Base-by-base conservation (phyloP, 2,888 invertebrate genomes). In the Erebia ligea region DNA sequence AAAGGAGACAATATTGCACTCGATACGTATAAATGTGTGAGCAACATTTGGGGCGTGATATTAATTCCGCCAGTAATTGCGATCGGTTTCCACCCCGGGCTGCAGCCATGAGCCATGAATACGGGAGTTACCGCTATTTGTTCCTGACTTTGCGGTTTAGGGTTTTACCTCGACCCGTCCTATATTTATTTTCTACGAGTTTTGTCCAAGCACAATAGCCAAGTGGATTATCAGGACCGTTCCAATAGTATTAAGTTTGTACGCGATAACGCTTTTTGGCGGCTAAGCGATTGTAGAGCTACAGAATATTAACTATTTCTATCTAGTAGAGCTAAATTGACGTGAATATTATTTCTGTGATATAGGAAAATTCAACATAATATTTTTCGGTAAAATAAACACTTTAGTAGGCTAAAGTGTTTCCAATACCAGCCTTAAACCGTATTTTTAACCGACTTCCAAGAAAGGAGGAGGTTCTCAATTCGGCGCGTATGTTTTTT, bases 1-100 rank as follows among this genome's bases (percentile, higher is more conserved):
- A 93, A 92, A 91, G 91, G 91, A 92, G 92, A 92, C 93, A 92
- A 91, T 93, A 93, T 93, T 93, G 93, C 93, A 93, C 86, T 92
- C 92, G 88, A 93, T 91, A 91, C 88, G 89, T 92, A 92, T 92
- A 92, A 92, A 93, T 91, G 90, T 87, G 90, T 86, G 89, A 88
- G 91, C 82, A 90, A 90, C 91, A 92, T 92, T 93, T 91, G 91
- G 92, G 89, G 90, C 90, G 90, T 86, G 90, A 92, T 93, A 93
- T 93, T 93, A 93, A 93, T 93, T 92, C 92, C 84, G 88, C 84
- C 89, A 87, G 92, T 93, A 93, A 93, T 93, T 93, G 92, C 92
- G 91, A 92, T 92, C 92, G 92, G 92, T 87, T 90, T 85, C 90
- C 85, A 89, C 86, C 86, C 86, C 85, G 82, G 88, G 88, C 89